A percentile compares a stretch with the other conserved stretches of the same genome.
Evolutionary conservation across 2,797 vertebrate species (phyloP).

Genomic region (Anniella stebbinsi): DNA sequence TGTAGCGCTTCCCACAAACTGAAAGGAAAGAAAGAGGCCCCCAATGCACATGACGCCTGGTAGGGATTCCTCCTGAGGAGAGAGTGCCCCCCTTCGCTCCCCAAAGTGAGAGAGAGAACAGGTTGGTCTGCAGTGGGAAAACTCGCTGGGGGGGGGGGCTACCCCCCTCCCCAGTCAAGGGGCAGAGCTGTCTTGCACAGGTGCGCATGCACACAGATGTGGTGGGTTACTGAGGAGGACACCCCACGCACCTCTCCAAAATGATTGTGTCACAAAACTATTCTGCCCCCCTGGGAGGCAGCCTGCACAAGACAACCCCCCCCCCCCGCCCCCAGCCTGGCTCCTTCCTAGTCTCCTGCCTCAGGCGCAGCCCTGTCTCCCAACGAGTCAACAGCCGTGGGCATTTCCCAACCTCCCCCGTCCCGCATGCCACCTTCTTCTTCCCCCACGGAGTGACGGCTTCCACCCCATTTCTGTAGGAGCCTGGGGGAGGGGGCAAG

Average conservation of each 20-base stretch:
- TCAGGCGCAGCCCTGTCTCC: too few species aligned
- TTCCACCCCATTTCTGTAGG: background rate
- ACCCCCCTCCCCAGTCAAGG: background rate
- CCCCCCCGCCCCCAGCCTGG: background rate
- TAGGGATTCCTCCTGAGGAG: background rate
- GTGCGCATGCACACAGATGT: background rate
- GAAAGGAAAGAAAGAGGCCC: background rate
- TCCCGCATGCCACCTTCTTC: too few species aligned
- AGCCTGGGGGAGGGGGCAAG: background rate
- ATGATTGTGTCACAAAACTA: background rate
- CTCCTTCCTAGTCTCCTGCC: background rate
- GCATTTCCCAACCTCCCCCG: too few species aligned
- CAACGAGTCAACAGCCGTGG: too few species aligned
- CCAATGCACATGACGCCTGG: constrained; percentile 54
- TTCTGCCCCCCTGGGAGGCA: background rate
- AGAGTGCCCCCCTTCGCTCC: background rate
- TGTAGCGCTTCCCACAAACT: constrained; percentile 82
- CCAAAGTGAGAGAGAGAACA: background rate
- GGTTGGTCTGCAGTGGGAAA: background rate
- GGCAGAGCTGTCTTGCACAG: background rate
- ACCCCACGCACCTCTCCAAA: background rate
- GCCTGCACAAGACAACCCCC: background rate
- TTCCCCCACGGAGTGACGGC: too few species aligned
- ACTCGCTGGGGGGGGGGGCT: too few species aligned
- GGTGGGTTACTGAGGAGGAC: background rate